Conservation (phyloP, 1,140 invertebrate genomes). For the Choristoneura fumiferana region DNA sequence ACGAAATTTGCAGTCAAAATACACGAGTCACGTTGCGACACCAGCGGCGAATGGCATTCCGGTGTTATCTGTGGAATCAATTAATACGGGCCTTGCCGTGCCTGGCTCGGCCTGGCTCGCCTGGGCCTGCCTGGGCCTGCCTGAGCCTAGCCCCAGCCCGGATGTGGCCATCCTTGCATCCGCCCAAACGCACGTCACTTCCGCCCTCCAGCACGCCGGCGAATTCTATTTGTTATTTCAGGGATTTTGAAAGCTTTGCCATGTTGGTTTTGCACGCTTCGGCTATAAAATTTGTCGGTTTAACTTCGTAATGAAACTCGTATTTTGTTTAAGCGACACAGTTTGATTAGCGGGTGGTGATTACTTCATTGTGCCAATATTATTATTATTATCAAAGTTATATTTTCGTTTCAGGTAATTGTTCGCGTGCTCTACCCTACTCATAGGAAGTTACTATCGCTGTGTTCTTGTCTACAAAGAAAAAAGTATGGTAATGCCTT, state of each 20-base stretch:
- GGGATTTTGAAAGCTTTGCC: constrained; percentile 46
- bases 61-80: constrained; percentile 49
- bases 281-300: constrained; percentile 45
- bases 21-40: constrained; percentile 27
- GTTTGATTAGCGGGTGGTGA: constrained; percentile 6
- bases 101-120: constrained; percentile 25
- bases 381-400: background rate
- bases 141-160: constrained; percentile 30
- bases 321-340: constrained; percentile 26
- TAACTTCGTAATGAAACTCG: constrained; percentile 39
- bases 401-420: background rate
- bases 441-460: no score
- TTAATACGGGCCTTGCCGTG: constrained; percentile 36
- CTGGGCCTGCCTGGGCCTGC: constrained; percentile 29
- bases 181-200: constrained; percentile 44
- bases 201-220: constrained; percentile 27
- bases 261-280: constrained; percentile 38
- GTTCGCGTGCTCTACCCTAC: no score
- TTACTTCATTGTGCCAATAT: constrained; percentile 3
- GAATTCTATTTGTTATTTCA: constrained; percentile 47
- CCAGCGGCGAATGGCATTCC: constrained; percentile 32
- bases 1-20: constrained; percentile 28
- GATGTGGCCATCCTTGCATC: constrained; percentile 46
- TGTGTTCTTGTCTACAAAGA: no score
- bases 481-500: no score